A percentile compares a stretch with the other conserved stretches of the same genome.
Conservation (phyloP, 2,888 invertebrate species). For the Creontiades dilutus region DNA sequence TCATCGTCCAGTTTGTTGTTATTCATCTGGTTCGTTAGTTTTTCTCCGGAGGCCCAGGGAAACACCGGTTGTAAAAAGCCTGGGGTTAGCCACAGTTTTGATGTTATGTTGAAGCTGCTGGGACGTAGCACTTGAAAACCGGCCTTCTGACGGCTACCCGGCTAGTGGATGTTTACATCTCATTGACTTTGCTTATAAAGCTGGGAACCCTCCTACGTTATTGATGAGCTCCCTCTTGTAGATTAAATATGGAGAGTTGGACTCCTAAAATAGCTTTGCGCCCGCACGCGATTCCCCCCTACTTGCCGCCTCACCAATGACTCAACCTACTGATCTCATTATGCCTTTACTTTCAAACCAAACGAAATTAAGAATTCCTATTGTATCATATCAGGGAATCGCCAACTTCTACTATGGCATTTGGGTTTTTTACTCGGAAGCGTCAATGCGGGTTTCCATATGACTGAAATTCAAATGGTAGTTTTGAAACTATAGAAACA, state of each 20-base stretch:
- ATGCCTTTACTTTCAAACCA: not conserved
- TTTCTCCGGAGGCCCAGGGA: not conserved
- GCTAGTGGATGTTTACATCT: constrained; percentile 67
- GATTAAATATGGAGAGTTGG: constrained; percentile 63
- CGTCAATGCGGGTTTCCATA: not conserved
- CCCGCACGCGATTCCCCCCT: constrained; percentile 40
- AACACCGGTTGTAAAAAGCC: not conserved
- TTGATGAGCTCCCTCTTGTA: constrained; percentile 62
- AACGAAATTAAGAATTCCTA: not conserved
- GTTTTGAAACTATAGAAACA: too few species aligned
- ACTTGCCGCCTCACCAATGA: not conserved
- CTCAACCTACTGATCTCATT: constrained; percentile 50
- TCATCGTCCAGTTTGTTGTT: not conserved
- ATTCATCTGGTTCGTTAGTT: not conserved
- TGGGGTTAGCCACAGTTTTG: constrained; percentile 35
- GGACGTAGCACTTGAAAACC: constrained; percentile 29
- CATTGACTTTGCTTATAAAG: constrained; percentile 67
- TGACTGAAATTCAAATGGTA: too few species aligned
- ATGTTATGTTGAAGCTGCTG: constrained; percentile 12
- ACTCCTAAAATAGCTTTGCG: constrained; percentile 33
- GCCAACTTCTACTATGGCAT: not conserved
- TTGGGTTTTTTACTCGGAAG: not conserved
- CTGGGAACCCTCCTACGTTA: constrained; percentile 58
- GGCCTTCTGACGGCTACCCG: constrained; percentile 47
- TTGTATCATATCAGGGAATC: not conserved